These are phyloP conservation scores for Saccopteryx bilineata DNA, from an alignment of 2,113 vertebrate species.

Conservation along the genomic window DNA sequence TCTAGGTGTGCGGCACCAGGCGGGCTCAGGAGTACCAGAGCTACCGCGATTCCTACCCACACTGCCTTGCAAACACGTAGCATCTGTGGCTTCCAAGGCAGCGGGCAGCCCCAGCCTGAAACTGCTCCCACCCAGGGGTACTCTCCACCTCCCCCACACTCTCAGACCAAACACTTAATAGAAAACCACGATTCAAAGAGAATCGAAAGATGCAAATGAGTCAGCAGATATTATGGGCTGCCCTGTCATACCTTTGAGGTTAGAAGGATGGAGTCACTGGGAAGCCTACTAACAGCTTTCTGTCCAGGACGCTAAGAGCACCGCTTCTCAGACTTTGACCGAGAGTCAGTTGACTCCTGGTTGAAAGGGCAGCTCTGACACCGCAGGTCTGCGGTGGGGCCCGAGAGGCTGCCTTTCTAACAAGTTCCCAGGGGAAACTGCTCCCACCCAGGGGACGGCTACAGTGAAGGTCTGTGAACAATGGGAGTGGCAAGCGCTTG, in stretches of 20 bases:
- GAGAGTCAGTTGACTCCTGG: not conserved
- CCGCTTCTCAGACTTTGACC: not conserved
- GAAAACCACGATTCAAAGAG: not conserved
- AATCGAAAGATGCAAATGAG: conserved; percentile 48
- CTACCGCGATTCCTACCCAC: not conserved
- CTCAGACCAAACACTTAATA: not conserved
- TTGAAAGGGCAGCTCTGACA: not conserved
- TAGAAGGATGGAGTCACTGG: not conserved
- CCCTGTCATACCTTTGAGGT: not conserved
- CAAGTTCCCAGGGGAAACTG: not conserved
- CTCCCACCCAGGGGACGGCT: not conserved
- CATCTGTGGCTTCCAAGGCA: not conserved
- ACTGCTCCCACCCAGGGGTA: not conserved
- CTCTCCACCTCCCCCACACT: too few species aligned
- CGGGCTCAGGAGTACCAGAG: not conserved
- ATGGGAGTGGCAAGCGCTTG: not conserved
- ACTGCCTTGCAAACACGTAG: fast-evolving
- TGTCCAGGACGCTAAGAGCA: not conserved
- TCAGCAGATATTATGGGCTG: not conserved
- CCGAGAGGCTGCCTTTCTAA: not conserved
- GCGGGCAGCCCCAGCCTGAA: not conserved
- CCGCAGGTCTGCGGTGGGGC: not conserved
- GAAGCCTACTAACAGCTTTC: not conserved
- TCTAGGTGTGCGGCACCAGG: not conserved
- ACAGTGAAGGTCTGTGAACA: not conserved